phyloP scores from a whole-genome alignment of 2,888 invertebrate species.

The Nephrotoma flavescens region DNA sequence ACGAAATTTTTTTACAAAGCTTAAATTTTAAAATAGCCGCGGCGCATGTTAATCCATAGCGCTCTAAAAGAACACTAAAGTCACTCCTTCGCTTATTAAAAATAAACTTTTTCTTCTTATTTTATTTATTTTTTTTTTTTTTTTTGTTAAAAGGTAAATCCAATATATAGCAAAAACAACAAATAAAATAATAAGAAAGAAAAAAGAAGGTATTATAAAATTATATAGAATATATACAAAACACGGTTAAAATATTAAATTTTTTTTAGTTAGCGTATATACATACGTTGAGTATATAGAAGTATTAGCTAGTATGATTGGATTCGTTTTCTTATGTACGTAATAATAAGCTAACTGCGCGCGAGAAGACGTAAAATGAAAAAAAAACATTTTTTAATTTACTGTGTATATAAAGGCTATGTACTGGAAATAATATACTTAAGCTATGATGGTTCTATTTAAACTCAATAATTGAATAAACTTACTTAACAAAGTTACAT shows the following conservation, averaged over 20 bases:
- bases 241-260: neutral
- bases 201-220: slow-evolving; percentile 3
- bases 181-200: slow-evolving; percentile 1
- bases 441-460: no score
- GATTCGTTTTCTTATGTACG: neutral
- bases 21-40: neutral
- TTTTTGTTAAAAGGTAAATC: neutral
- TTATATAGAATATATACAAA: neutral
- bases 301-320: neutral
- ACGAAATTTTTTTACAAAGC: neutral
- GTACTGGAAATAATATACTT: neutral
- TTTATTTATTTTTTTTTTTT: neutral
- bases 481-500: no score
- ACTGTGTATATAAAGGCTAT: neutral
- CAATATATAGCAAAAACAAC: neutral
- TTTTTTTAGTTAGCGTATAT: neutral
- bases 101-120: neutral
- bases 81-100: slow-evolving; percentile 3
- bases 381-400: neutral
- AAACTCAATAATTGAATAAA: no score
- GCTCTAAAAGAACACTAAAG: slow-evolving; percentile 5
- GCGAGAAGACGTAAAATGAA: neutral
- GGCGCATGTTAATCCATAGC: slow-evolving; percentile 4
- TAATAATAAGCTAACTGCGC: neutral
- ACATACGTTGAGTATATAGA: neutral